Base-by-base conservation (phyloP, 2,888 invertebrate genomes). In the Cataglyphis livida region DNA sequence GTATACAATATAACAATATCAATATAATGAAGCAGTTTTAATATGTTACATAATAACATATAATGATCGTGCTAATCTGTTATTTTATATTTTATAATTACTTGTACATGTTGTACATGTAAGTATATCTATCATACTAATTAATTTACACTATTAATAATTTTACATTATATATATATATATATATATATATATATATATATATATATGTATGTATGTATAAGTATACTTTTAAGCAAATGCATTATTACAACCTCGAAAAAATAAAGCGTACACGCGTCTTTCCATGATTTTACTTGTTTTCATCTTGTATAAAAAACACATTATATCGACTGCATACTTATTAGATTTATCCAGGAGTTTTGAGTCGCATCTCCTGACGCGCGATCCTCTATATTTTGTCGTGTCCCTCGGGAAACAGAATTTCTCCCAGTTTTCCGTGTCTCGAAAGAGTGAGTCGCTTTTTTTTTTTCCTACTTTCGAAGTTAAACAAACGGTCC, bases 401-500 rank as follows among this genome's bases (percentile, higher is more conserved):
- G 68, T 74, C 61, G 32, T 21, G 25, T 28, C 51, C 15, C 57
- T 18, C 3, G 4, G 35, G 18, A 44, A 51, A n/a, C n/a, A 12
- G 28, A 70, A 82, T 70, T 61, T 84, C 38, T 61, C 51, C 7
- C 57, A 59, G 64, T 59, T 82, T 73, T 51, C 57, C 48, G 35
- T 44, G 35, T 44, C 32, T 65, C 41, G 38, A 18, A 12, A 44
- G 44, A 44, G 35, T 7, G 7, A 18, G 15, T 44, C 38, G 51
- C 28, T 54, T 73, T 78, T 54, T 73, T 54, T 73, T 41, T 54
- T 54, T 18, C 59, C 73, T 59, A 28, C 44, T 78, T 71, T 59
- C 7, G 35, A 79, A 79, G 78, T 79, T 79, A 79, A 71, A 79
- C 78, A 79, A 79, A 71, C 59, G 73, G 73, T 73, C 71, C 44